Evolutionary conservation across 2,888 invertebrate species (phyloP), one percentile per base, ranked within the genome.

Genomic region (Erpobdella octoculata): DNA sequence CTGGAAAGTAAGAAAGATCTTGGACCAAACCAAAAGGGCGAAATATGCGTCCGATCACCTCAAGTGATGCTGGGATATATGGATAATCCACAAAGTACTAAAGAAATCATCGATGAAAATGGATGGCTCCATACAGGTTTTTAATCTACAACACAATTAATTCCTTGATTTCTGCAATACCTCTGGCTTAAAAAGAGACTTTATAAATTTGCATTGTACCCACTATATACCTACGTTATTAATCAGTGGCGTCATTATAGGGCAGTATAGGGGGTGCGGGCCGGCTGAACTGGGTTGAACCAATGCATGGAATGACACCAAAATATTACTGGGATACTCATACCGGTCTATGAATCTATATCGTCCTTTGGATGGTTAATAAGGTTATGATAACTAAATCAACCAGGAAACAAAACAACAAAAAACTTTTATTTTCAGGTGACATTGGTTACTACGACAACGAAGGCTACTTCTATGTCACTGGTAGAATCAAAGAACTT

Each of bases 401-500:
- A n/a, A n/a, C n/a, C n/a, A n/a, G n/a, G n/a, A n/a, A n/a, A n/a
- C n/a, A n/a, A n/a, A n/a, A 48, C 48, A 6, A 48, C 12, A 12
- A 6, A 9, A 3, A 21, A 9, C 25, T 76, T 74, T 78, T 61
- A 38, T 59, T 83, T 85, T 0, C 83, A 91, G 91, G 80, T 90
- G 71, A 85, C 90, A 85, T 93, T 76, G 92, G 90, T 0, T 91
- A 90, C 81, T 90, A 88, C 77, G 91, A 92, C 79, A 82, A 87
- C 0, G 88, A 91, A 21, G 89, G 88, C 0, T 88, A 86, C 73
- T 92, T 94, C 1, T 93, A 91, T 80, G 84, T 91, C 65, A 91
- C 93, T 76, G 94, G 94, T 83, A 85, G 93, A 73, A 84, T 92
- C 28, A 93, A 93, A 81, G 92, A 93, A 80, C 87, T 93, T 35